These are phyloP conservation scores for Toxotes jaculatrix DNA, from an alignment of 2,113 vertebrate genomes.

Conservation along the genomic window DNA sequence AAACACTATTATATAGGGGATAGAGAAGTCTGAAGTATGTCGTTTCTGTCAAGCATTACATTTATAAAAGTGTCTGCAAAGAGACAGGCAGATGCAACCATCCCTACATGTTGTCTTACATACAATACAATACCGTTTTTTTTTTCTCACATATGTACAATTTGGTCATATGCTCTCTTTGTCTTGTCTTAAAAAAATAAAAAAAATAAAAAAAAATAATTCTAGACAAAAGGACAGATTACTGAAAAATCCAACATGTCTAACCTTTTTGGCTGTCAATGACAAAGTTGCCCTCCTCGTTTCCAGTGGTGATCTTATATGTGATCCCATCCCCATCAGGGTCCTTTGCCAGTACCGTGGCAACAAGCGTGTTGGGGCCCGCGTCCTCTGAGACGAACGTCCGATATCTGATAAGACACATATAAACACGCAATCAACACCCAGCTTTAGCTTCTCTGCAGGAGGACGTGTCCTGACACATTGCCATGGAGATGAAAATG, in stretches of 20 bases:
- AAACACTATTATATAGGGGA: neutral
- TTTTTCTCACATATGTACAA: neutral
- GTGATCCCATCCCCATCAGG: conserved; percentile 90
- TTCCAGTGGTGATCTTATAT: conserved; percentile 88
- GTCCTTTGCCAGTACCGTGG: conserved; percentile 90
- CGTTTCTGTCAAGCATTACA: neutral
- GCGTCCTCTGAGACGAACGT: conserved; percentile 94
- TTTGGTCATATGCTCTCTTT: neutral
- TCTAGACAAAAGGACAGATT: neutral
- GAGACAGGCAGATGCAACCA: neutral
- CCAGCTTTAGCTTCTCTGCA: neutral
- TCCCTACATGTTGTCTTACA: neutral
- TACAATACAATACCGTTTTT: neutral
- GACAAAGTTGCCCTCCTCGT: conserved; percentile 90
- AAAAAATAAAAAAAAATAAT: neutral
- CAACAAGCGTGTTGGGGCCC: conserved; percentile 89
- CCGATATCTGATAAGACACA: conserved; percentile 85
- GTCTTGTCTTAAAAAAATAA: neutral
- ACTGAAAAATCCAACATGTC: neutral
- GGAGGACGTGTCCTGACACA: neutral
- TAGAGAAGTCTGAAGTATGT: neutral
- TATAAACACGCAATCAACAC: conserved; percentile 43
- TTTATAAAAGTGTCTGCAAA: neutral
- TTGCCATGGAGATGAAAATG: conserved; percentile 1
- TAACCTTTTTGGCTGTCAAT: conserved; percentile 92